phyloP scores from a whole-genome alignment of 2,797 vertebrate species.

The Brachymystax lenok region DNA sequence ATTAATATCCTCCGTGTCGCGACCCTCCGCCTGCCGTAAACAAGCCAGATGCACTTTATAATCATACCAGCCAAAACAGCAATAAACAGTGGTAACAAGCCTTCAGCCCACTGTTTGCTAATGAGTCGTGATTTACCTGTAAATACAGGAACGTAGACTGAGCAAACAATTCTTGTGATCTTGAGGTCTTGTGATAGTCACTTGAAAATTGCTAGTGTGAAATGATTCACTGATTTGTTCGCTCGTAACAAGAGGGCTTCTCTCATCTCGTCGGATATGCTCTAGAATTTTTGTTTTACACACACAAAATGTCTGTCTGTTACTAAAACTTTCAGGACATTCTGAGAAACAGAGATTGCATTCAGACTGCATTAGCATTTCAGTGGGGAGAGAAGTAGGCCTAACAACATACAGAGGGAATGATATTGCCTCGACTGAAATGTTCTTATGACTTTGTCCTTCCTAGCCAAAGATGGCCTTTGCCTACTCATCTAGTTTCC shows the following conservation, averaged over 20 bases:
- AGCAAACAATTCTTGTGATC: not conserved
- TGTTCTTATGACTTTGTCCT: not conserved
- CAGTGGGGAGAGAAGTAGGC: not conserved
- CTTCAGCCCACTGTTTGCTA: constrained; percentile 15
- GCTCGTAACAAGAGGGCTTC: not conserved
- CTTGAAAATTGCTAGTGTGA: too few species aligned
- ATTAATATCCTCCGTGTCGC: constrained; percentile 23
- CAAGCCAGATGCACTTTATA: not conserved
- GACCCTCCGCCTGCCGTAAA: constrained; percentile 9
- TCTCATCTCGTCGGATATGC: not conserved
- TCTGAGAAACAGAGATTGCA: not conserved
- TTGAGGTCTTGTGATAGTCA: not conserved
- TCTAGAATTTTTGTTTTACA: not conserved
- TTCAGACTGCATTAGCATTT: not conserved
- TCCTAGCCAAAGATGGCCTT: not conserved
- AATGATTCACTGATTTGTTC: not conserved
- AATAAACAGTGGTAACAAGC: constrained; percentile 21
- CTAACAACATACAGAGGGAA: not conserved
- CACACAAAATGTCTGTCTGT: too few species aligned
- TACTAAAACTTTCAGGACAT: too few species aligned
- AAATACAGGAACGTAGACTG: not conserved
- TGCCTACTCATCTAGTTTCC: not conserved
- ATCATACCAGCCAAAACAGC: constrained; percentile 6
- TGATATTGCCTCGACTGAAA: too few species aligned
- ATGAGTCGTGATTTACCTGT: constrained; percentile 23